Percentiles rank a stretch among this genome's conserved stretches.
phyloP scores from a whole-genome alignment of 64 coral and sea anemone species.

The Montipora cactus region DNA sequence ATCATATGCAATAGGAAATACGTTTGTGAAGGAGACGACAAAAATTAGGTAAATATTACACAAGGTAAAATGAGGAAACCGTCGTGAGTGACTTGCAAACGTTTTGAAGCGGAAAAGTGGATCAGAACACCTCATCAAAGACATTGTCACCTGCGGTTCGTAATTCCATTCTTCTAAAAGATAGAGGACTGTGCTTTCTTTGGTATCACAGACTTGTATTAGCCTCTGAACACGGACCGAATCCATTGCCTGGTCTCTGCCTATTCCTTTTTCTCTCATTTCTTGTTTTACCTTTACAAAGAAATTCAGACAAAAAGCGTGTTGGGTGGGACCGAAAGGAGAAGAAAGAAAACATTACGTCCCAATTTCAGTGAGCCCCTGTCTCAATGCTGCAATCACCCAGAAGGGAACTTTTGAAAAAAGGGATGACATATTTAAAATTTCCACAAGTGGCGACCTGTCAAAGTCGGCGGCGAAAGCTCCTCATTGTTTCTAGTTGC shows the following conservation, averaged over 20 bases:
- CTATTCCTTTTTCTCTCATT: slow-evolving; percentile 47
- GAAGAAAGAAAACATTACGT: background rate
- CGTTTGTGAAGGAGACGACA: too few species aligned
- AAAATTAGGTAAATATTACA: too few species aligned
- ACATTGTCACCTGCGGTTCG: slow-evolving; percentile 14
- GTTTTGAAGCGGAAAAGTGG: background rate
- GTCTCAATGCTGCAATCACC: too few species aligned
- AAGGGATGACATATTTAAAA: too few species aligned
- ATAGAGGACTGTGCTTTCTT: slow-evolving; percentile 22
- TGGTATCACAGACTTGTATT: slow-evolving; percentile 18
- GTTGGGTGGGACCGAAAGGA: background rate
- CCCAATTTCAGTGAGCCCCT: too few species aligned
- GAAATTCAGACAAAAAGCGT: background rate
- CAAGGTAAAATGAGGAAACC: too few species aligned
- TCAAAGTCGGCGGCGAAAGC: too few species aligned
- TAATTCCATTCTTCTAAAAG: slow-evolving; percentile 48
- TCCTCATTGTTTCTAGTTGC: too few species aligned
- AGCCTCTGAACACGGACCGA: slow-evolving; percentile 28
- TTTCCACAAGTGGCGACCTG: too few species aligned
- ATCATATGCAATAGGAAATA: too few species aligned
- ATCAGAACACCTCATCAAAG: background rate
- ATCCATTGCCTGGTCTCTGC: slow-evolving; percentile 25
- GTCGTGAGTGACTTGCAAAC: too few species aligned
- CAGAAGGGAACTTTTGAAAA: too few species aligned
- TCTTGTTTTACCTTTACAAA: slow-evolving; percentile 23